phyloP scores from a whole-genome alignment of 1,140 invertebrate species.

The Chrysomallon squamiferum region DNA sequence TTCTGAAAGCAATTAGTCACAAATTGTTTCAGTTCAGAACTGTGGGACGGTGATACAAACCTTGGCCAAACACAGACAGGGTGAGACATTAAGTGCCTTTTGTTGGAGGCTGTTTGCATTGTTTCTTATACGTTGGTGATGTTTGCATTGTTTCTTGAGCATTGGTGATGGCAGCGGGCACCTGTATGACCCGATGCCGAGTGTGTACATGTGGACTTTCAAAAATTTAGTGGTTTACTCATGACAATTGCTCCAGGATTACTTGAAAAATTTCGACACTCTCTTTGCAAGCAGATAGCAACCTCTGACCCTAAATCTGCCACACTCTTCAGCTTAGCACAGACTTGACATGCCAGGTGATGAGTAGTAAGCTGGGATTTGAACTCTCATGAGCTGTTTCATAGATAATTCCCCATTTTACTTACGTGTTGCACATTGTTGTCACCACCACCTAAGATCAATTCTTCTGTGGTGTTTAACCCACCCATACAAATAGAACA shows the following conservation, averaged over 20 bases:
- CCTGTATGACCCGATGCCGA: slow-evolving; percentile 2
- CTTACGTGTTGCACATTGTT: slow-evolving; percentile 3
- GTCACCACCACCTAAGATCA: neutral
- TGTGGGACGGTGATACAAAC: neutral
- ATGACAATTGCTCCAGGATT: slow-evolving; percentile 10
- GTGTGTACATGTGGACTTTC: slow-evolving; percentile 8
- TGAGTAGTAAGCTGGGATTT: no score
- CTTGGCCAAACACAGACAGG: slow-evolving; percentile 1
- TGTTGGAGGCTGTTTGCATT: slow-evolving; percentile 3
- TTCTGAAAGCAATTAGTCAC: neutral
- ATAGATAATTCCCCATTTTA: slow-evolving; percentile 9
- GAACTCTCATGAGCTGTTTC: neutral
- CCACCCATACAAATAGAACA: no score
- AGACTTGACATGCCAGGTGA: neutral
- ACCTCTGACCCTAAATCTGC: neutral
- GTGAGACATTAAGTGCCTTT: neutral
- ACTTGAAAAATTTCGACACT: slow-evolving; percentile 4
- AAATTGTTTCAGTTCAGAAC: slow-evolving; percentile 4
- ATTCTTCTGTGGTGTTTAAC: no score
- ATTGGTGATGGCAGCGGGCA: slow-evolving; percentile 3
- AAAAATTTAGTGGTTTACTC: slow-evolving; percentile 12
- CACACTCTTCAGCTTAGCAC: slow-evolving; percentile 1
- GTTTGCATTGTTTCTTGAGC: slow-evolving; percentile 7
- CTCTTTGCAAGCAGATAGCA: neutral
- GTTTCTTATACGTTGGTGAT: slow-evolving; percentile 2